These are phyloP conservation scores for Eupsilia transversa DNA, from an alignment of 2,888 invertebrate species.

Conservation along the genomic window DNA sequence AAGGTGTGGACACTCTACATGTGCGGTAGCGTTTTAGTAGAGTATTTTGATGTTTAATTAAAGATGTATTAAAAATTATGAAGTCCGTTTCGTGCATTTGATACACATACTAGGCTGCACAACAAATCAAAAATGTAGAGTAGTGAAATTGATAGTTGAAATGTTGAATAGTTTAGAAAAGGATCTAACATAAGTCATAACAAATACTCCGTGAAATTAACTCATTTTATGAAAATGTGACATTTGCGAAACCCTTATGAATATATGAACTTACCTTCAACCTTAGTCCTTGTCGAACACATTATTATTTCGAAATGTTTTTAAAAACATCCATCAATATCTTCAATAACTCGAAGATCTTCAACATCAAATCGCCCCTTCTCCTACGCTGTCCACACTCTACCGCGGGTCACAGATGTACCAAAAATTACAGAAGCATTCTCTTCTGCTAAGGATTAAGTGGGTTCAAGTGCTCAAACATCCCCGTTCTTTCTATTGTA, in stretches of 20 bases:
- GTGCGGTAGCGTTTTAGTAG: conserved; percentile 44
- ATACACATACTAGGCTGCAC: too few relatives aligned
- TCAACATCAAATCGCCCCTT: conserved; percentile 47
- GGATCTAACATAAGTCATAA: too few relatives aligned
- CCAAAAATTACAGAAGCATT: conserved; percentile 82
- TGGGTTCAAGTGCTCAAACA: conserved; percentile 73
- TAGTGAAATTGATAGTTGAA: too few relatives aligned
- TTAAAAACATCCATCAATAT: neutral
- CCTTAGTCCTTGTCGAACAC: neutral
- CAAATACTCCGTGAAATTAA: too few relatives aligned
- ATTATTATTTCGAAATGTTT: neutral
- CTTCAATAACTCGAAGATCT: conserved; percentile 2
- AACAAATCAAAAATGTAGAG: too few relatives aligned
- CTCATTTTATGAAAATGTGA: neutral
- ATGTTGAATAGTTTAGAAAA: too few relatives aligned
- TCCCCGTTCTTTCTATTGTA: conserved; percentile 74
- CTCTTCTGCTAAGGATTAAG: conserved; percentile 77
- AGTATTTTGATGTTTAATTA: neutral
- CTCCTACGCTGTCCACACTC: conserved; percentile 18
- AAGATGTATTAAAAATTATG: neutral
- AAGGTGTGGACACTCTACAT: conserved; percentile 2
- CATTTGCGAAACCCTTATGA: neutral
- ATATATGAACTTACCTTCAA: neutral
- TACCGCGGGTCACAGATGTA: conserved; percentile 78
- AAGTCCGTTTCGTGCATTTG: too few relatives aligned